Evolutionary conservation across 2,888 invertebrate genomes (phyloP).

Genomic region (Coenonympha arcania): DNA sequence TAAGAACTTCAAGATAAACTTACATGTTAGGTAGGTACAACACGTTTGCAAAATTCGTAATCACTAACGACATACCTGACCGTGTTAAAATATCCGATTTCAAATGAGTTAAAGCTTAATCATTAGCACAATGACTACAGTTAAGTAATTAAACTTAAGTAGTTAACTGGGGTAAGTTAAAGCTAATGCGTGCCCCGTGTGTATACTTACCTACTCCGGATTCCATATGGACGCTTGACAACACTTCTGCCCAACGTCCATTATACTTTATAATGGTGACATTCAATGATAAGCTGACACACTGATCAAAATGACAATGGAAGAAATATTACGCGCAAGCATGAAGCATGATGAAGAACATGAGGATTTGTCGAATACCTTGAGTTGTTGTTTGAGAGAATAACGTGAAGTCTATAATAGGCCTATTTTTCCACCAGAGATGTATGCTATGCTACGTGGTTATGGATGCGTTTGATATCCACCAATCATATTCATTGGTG

Average conservation of each 20-base stretch:
- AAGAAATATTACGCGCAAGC: neutral
- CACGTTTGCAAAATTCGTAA: neutral
- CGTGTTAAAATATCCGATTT: neutral
- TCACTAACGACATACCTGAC: slow-evolving; percentile 4
- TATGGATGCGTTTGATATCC: too few relatives aligned
- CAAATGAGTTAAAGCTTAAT: neutral
- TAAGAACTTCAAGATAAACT: neutral
- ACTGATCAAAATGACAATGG: neutral
- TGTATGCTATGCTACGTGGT: too few relatives aligned
- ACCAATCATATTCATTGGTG: too few relatives aligned
- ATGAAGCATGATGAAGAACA: too few relatives aligned
- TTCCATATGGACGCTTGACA: slow-evolving; percentile 8
- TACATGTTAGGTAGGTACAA: neutral
- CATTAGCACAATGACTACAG: neutral
- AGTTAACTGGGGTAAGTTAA: slow-evolving; percentile 11
- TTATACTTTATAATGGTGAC: too few relatives aligned
- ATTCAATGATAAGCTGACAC: neutral
- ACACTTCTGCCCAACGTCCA: neutral
- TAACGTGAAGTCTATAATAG: too few relatives aligned
- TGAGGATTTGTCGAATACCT: too few relatives aligned
- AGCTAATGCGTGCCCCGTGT: slow-evolving; percentile 7
- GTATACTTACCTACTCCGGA: slow-evolving; percentile 6
- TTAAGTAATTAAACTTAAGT: slow-evolving; percentile 1
- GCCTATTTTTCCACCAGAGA: too few relatives aligned
- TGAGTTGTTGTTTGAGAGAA: too few relatives aligned